phyloP scores from a whole-genome alignment of 2,888 invertebrate species.

The Clitarchus hookeri region DNA sequence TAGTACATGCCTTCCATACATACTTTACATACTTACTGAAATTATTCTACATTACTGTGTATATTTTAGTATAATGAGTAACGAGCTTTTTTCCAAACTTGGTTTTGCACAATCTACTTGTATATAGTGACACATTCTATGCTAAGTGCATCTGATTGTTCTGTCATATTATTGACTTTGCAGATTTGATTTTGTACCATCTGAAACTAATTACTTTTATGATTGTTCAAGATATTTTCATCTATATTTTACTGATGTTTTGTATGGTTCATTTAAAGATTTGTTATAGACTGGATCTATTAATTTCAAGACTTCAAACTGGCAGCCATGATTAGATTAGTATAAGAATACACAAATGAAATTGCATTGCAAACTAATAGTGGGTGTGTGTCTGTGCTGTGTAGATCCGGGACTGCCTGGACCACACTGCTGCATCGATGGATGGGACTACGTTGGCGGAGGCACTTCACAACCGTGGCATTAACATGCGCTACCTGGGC shows the following conservation, averaged over 20 bases:
- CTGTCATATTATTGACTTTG: no score
- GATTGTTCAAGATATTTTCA: no score
- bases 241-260: background rate
- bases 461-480: conserved; percentile 92
- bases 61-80: background rate
- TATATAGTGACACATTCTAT: background rate
- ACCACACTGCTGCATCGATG: conserved; percentile 92
- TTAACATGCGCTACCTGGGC: conserved; percentile 96
- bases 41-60: background rate
- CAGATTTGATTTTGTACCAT: no score
- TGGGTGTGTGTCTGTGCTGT: background rate
- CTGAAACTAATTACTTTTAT: no score
- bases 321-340: no score
- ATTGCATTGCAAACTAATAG: background rate
- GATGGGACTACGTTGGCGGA: conserved; percentile 93
- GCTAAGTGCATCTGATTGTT: no score
- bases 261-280: background rate
- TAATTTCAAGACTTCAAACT: no score
- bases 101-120: background rate
- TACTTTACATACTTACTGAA: background rate
- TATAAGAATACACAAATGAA: no score
- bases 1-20: conserved; percentile 53
- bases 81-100: background rate
- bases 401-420: conserved; percentile 85
- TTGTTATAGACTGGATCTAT: no score